Evolutionary conservation across 2,888 invertebrate species (phyloP).

Genomic region (Acleris holmiana): DNA sequence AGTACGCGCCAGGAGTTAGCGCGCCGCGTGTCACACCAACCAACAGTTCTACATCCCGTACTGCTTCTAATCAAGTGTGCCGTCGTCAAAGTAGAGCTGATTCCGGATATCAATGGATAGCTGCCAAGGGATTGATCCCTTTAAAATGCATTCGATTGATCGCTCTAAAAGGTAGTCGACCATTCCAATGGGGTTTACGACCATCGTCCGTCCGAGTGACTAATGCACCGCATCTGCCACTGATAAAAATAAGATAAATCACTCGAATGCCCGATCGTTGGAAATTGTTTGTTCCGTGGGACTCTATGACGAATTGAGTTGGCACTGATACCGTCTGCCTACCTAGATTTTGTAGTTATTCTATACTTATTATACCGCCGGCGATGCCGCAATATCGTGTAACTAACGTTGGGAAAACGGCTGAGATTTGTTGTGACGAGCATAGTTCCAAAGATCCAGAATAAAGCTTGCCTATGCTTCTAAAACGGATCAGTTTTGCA

Average conservation of each 20-base stretch:
- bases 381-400: constrained; percentile 27
- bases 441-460: no score
- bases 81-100: background rate
- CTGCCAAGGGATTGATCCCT: constrained; percentile 29
- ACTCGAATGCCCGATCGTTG: constrained; percentile 24
- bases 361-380: constrained; percentile 41
- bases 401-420: constrained; percentile 13
- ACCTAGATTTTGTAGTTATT: constrained; percentile 23
- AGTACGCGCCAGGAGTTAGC: constrained; percentile 40
- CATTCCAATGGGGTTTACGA: constrained; percentile 30
- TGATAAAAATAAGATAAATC: constrained; percentile 34
- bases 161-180: constrained; percentile 1
- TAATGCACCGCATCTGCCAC: constrained; percentile 34
- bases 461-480: no score
- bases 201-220: constrained; percentile 23
- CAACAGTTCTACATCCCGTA: constrained; percentile 1
- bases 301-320: constrained; percentile 30
- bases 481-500: no score
- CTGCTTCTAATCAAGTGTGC: constrained; percentile 1
- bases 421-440: no score
- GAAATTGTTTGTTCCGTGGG: constrained; percentile 20
- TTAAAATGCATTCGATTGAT: constrained; percentile 5
- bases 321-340: constrained; percentile 32
- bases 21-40: background rate
- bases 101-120: constrained; percentile 22